Base-by-base conservation (phyloP, 2,113 vertebrate genomes). In the Labeo rohita region DNA sequence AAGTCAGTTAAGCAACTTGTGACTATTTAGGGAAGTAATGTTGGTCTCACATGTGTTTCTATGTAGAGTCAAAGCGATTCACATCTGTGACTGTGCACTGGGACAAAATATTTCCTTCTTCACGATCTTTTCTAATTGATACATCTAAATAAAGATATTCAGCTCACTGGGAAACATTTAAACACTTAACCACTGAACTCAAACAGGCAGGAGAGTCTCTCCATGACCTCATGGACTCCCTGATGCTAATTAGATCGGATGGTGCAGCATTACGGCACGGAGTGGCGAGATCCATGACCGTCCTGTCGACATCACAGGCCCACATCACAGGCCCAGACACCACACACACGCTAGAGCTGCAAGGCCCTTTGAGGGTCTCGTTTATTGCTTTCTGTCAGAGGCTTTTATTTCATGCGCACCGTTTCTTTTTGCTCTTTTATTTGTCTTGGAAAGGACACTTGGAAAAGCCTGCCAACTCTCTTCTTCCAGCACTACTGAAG, bases 371-470 rank as follows among this genome's bases (percentile, higher is more conserved):
- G 91, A 87, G 86, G 86, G 80, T 65, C 59, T 84, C 87, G 82
- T 92, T 92, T 93, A 91, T 92, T 79, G 90, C 88, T 90, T 86
- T 83, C 89, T 92, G 90, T 90, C 90, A 91, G 80, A 66, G 34
- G 79, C 59, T 86, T 93, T 93, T 90, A 92, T 92, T 92, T 89
- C 85, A 90, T 86, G 88, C 54, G 89, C 23, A 8, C 85, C 34
- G 1, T 89, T 89, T 39, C 56, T 2, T 63, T 63, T 18, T 84
- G 87, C 87, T 82, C 61, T 87, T 87, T 78, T 93, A 90, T 93
- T 93, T 91, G 86, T 92, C 73, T 92, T 93, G 91, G 92, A 92
- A 75, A 84, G 80, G 81, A 87, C 49, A 65, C 83, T 28, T 49
- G 47, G 66, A 68, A 87, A 86, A 83, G 87, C 84, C 89, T 90